Percentiles rank a stretch among this genome's conserved stretches.
Conservation (phyloP, 2,888 invertebrate species). For the Pristionchus exspectatus region DNA sequence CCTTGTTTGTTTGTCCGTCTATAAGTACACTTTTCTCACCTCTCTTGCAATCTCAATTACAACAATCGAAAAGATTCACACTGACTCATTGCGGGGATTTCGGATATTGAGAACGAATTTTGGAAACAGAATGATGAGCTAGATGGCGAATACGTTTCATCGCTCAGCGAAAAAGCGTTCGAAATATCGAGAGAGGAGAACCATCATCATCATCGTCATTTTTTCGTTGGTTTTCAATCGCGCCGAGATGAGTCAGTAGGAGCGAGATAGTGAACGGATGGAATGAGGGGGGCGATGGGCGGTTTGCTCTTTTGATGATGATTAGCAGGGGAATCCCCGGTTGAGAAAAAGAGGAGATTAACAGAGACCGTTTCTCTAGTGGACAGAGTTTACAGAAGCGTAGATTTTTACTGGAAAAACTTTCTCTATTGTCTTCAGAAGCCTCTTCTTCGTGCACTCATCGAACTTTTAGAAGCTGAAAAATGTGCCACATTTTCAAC, state of each 20-base stretch:
- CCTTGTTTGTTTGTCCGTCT: constrained; percentile 30
- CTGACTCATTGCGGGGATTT: background rate
- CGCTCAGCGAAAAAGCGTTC: background rate
- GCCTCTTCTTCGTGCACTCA: no score
- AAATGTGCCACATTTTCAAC: no score
- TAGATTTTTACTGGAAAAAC: background rate
- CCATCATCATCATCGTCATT: background rate
- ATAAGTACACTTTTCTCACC: constrained; percentile 33
- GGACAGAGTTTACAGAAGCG: background rate
- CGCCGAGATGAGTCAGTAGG: background rate
- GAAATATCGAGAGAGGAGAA: no score
- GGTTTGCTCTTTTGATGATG: constrained; percentile 26
- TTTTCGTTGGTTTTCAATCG: background rate
- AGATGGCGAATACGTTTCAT: background rate
- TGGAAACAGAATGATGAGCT: background rate
- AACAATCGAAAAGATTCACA: background rate
- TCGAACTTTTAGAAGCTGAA: no score
- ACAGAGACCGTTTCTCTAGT: background rate
- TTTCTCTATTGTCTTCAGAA: no score
- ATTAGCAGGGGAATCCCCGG: background rate
- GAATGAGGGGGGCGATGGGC: background rate
- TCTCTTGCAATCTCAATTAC: constrained; percentile 37
- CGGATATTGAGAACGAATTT: background rate
- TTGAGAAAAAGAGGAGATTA: background rate
- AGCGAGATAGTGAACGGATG: background rate